Percentiles rank a stretch among this genome's conserved stretches.
Conservation (phyloP, 2,888 invertebrate genomes). For the Apamea crenata region DNA sequence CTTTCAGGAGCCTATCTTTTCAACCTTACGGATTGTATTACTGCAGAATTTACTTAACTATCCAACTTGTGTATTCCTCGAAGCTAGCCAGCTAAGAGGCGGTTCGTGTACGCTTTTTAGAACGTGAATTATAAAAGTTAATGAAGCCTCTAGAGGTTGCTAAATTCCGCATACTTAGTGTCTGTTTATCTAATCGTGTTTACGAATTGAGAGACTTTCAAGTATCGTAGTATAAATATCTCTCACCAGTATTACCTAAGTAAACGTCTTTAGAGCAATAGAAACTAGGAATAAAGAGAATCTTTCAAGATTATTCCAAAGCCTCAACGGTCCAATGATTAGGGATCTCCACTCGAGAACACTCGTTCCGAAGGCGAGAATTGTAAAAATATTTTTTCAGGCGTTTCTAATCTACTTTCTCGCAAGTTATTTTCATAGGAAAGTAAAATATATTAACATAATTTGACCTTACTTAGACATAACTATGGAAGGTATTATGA, state of each 20-base stretch:
- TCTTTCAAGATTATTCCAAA: slow-evolving; percentile 31
- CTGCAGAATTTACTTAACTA: slow-evolving; percentile 64
- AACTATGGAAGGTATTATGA: slow-evolving; percentile 15
- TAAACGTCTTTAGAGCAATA: slow-evolving; percentile 5
- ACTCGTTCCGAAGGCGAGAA: slow-evolving; percentile 23
- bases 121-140: slow-evolving; percentile 51
- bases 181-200: slow-evolving; percentile 47
- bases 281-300: slow-evolving; percentile 27
- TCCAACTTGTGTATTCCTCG: slow-evolving; percentile 56
- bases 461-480: not conserved
- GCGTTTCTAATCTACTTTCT: slow-evolving; percentile 24
- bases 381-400: slow-evolving; percentile 48
- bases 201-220: slow-evolving; percentile 15
- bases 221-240: not conserved
- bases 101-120: slow-evolving; percentile 44
- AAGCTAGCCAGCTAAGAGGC: slow-evolving; percentile 33
- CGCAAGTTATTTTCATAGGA: slow-evolving; percentile 26
- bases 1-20: slow-evolving; percentile 69
- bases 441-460: slow-evolving; percentile 22
- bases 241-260: not conserved
- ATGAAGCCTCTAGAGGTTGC: slow-evolving; percentile 38
- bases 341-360: slow-evolving; percentile 30
- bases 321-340: slow-evolving; percentile 43
- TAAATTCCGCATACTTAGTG: slow-evolving; percentile 41
- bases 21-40: slow-evolving; percentile 69